Percentiles rank a stretch among this genome's conserved stretches.
phyloP scores from a whole-genome alignment of 2,888 invertebrate genomes.

The Noctua janthina region DNA sequence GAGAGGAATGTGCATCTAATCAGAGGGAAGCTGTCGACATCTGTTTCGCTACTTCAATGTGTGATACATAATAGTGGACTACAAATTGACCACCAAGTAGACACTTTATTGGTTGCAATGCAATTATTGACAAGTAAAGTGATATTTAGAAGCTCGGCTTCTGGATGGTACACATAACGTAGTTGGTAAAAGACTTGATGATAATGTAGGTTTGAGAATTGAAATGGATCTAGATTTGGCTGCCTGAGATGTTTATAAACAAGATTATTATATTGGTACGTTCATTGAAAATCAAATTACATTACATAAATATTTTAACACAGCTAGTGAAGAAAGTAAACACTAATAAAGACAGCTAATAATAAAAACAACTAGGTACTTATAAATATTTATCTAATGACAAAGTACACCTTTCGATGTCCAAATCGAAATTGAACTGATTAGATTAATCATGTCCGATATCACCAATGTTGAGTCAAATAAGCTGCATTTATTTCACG shows the following conservation, averaged over 20 bases:
- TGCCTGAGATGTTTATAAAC: neutral
- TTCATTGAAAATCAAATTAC: neutral
- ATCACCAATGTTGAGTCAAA: conserved; percentile 23
- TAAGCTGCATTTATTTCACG: conserved; percentile 16
- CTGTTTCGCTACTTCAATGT: conserved; percentile 47
- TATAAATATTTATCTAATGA: conserved; percentile 19
- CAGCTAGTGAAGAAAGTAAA: neutral
- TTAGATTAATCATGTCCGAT: conserved; percentile 39
- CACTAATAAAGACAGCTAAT: neutral
- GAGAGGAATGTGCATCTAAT: conserved; percentile 60
- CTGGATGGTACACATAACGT: neutral
- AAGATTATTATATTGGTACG: neutral
- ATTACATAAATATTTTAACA: no score
- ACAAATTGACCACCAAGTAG: conserved; percentile 30
- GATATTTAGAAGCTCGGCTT: neutral
- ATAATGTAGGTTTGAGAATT: neutral
- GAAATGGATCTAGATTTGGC: neutral
- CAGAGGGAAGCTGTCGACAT: conserved; percentile 48
- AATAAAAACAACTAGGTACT: neutral
- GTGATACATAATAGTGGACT: conserved; percentile 21
- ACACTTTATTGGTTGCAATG: conserved; percentile 26
- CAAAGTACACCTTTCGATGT: conserved; percentile 19
- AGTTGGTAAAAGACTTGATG: neutral
- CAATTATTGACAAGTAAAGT: conserved; percentile 25
- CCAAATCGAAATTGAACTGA: conserved; percentile 24